Percentiles rank a stretch among this genome's conserved stretches.
phyloP scores from a whole-genome alignment of 2,113 vertebrate genomes.

The Diadophis punctatus region DNA sequence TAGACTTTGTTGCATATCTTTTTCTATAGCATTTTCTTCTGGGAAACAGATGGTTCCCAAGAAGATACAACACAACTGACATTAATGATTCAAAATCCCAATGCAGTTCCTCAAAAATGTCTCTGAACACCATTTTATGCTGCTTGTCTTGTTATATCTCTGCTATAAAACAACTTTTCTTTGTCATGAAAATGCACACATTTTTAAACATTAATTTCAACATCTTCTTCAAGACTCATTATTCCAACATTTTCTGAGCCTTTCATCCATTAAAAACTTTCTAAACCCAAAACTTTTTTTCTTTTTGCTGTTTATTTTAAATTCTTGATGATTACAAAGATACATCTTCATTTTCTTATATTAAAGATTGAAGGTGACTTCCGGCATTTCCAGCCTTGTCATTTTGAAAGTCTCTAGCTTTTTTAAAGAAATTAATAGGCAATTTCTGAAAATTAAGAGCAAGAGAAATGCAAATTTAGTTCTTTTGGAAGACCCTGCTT shows the following conservation, averaged over 20 bases:
- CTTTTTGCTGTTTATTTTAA: neutral
- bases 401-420: neutral
- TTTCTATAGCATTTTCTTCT: neutral
- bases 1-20: neutral
- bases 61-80: neutral
- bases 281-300: neutral
- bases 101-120: neutral
- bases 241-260: neutral
- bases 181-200: neutral
- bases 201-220: neutral
- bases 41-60: neutral
- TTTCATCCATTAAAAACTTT: neutral
- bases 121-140: neutral
- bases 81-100: neutral
- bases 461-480: neutral
- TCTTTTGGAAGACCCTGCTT: neutral
- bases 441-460: neutral
- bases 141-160: neutral
- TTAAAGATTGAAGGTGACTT: neutral
- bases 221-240: neutral
- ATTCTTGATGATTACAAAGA: neutral
- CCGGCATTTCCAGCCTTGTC: neutral
- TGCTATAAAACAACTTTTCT: neutral
- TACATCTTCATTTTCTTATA: neutral
- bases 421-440: neutral